Evolutionary conservation across 1,140 invertebrate species (phyloP).

Genomic region (Sesamia nonagrioides): DNA sequence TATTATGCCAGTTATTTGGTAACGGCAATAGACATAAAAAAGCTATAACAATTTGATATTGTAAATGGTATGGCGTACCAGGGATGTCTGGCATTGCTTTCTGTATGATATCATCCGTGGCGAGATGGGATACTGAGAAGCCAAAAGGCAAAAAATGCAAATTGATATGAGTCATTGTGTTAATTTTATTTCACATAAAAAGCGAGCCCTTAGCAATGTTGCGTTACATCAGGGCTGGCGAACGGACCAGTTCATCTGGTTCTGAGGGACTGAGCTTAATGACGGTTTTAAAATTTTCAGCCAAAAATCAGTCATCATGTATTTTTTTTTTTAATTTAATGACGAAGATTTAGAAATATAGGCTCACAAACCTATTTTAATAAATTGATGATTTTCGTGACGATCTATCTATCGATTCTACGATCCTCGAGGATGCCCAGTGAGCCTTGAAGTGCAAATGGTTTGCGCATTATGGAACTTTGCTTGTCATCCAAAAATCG

Average conservation of each 20-base stretch:
- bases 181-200: conserved; percentile 45
- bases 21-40: conserved; percentile 9
- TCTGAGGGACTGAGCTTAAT: neutral
- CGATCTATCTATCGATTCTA: too few species aligned
- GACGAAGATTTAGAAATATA: too few species aligned
- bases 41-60: neutral
- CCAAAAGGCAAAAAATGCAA: conserved; percentile 44
- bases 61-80: conserved; percentile 17
- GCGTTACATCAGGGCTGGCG: conserved; percentile 23
- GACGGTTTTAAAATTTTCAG: too few species aligned
- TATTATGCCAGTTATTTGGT: conserved; percentile 33
- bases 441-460: too few species aligned
- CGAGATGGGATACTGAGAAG: conserved; percentile 40
- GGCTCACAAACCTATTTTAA: too few species aligned
- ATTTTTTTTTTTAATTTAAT: too few species aligned
- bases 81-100: neutral
- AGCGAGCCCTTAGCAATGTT: conserved; percentile 37
- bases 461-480: too few species aligned
- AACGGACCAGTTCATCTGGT: neutral
- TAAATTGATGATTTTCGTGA: too few species aligned
- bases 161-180: conserved; percentile 45
- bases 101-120: conserved; percentile 27
- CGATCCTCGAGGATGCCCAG: too few species aligned
- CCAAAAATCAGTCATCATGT: too few species aligned
- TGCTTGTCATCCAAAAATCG: too few species aligned